phyloP scores from a whole-genome alignment of 2,888 invertebrate species.

The Abrostola triplasia region DNA sequence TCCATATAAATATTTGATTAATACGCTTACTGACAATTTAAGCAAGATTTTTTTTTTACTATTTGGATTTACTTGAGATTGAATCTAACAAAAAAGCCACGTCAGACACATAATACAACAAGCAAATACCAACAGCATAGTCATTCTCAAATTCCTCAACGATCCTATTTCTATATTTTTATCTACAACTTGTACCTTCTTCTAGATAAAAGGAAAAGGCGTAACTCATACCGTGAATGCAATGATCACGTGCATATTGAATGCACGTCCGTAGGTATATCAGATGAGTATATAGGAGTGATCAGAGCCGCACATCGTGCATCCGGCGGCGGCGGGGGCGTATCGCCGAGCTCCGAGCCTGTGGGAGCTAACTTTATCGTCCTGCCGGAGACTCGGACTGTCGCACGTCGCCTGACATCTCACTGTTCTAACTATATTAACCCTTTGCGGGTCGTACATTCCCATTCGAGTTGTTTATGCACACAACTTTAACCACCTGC shows the following conservation, averaged over 20 bases:
- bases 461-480: neutral
- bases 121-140: too few species aligned
- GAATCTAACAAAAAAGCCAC: too few species aligned
- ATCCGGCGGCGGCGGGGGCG: slow-evolving; percentile 22
- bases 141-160: too few species aligned
- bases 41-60: too few species aligned
- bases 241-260: slow-evolving; percentile 16
- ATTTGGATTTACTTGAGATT: too few species aligned
- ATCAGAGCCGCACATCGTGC: neutral
- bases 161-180: neutral
- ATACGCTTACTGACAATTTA: too few species aligned
- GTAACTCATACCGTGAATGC: slow-evolving; percentile 4
- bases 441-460: neutral
- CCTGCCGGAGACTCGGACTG: neutral
- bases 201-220: neutral
- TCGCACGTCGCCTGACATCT: neutral
- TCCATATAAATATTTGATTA: too few species aligned
- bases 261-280: slow-evolving; percentile 24
- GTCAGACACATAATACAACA: too few species aligned
- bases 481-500: neutral
- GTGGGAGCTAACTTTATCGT: slow-evolving; percentile 21
- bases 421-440: slow-evolving; percentile 1
- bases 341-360: neutral
- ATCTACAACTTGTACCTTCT: neutral
- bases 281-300: slow-evolving; percentile 7